Evolutionary conservation across 2,113 vertebrate genomes (phyloP), one percentile per base, ranked within the genome.

Genomic region (Zingel zingel): DNA sequence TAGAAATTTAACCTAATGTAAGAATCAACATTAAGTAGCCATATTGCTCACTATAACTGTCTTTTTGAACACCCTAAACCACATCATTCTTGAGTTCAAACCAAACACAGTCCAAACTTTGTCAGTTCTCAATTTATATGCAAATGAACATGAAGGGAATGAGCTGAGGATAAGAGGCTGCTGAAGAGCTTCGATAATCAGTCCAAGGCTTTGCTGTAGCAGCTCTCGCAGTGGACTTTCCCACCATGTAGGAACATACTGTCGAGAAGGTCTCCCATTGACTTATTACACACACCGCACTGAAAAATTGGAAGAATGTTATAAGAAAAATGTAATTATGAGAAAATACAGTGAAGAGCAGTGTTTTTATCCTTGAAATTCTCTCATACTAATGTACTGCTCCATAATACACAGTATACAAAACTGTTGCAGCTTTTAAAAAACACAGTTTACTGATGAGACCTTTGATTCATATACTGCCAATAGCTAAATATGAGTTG

Each of bases 171-270:
- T 50, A 74, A 79, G 69, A 82, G 82, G 79, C 54, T 27, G 63
- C 78, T 69, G 70, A 64, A 10, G 79, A 75, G 86, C 71, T 67
- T 14, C 5, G 15, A 62, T 71, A 64, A 90, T 90, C 91, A 94
- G 91, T 96, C 96, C 66, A 95, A 90, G 64, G 95, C 88, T 6
- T 93, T 96, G 86, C 93, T 82, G 9, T 98, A 98, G 92, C 97
- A 98, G 88, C 81, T 95, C 89, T 97, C 96, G 2, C 97, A 98
- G 92, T 98, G 96, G 84, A 98, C 96, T 10, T 93, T 96, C 77
- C 96, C 95, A 3, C 91, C 86, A 25, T 97, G 97, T 84, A 97
- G 93, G 93, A 96, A 98, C 93, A 97, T 96, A 71, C 92, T 96
- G 89, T 94, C 79, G 63, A 97, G 90, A 11, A 97, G 94, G 68